A percentile compares a stretch with the other conserved stretches of the same genome.
These are phyloP conservation scores for Vombatus ursinus DNA, from an alignment of 2,113 vertebrate species.

Conservation along the genomic window DNA sequence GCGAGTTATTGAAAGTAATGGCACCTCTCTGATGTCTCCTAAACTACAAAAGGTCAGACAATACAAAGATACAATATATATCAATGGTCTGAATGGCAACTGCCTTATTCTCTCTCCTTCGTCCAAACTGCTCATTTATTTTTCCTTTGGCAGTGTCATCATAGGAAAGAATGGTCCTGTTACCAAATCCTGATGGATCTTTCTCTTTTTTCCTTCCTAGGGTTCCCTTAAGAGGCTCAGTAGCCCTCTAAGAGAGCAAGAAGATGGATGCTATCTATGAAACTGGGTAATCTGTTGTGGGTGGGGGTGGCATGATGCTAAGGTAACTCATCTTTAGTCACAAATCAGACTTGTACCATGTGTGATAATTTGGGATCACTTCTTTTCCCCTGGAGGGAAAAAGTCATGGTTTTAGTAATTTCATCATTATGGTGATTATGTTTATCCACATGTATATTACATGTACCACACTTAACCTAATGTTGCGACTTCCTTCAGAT, in stretches of 20 bases:
- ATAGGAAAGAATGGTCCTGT: not conserved
- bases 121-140: not conserved
- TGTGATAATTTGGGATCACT: rapidly evolving
- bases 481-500: rapidly evolving
- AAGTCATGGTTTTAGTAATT: not conserved
- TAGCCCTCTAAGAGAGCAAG: not conserved
- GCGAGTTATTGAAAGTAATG: not conserved
- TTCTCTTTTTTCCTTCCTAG: not conserved
- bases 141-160: not conserved
- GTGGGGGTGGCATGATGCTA: not conserved
- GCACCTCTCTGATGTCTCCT: not conserved
- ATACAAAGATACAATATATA: not conserved
- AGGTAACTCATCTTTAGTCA: not conserved
- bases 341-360: not conserved
- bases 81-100: not conserved
- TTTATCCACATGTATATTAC: not conserved
- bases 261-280: not conserved
- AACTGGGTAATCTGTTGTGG: not conserved
- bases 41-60: not conserved
- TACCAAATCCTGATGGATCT: not conserved
- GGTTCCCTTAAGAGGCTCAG: not conserved
- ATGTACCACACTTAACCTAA: not conserved
- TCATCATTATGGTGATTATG: rapidly evolving
- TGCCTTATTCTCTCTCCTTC: not conserved
- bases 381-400: not conserved